A percentile compares a stretch with the other conserved stretches of the same genome.
Conservation (phyloP, 2,888 invertebrate genomes). For the Habrosyne pyritoides region DNA sequence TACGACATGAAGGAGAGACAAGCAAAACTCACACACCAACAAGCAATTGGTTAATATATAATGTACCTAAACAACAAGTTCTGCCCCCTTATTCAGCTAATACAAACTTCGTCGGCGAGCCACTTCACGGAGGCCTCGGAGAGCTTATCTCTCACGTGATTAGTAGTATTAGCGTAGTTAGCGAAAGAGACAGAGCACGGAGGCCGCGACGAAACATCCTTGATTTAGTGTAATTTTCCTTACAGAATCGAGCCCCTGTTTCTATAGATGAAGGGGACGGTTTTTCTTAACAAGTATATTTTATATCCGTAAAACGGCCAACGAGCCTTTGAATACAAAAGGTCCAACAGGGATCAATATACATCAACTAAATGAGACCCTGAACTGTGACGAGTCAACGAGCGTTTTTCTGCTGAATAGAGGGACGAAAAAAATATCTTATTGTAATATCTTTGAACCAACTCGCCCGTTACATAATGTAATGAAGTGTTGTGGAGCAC, state of each 20-base stretch:
- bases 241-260: no score
- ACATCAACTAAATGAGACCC: slow-evolving; percentile 59
- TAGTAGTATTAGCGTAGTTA: no score
- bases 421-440: slow-evolving; percentile 18
- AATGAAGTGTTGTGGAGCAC: slow-evolving; percentile 17
- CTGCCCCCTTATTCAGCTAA: no score
- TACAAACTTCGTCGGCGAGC: no score
- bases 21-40: not conserved
- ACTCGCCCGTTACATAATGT: slow-evolving; percentile 16
- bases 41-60: not conserved
- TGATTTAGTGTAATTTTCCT: no score
- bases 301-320: slow-evolving; percentile 41
- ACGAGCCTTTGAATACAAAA: slow-evolving; percentile 53
- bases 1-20: no score
- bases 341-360: slow-evolving; percentile 54
- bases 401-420: slow-evolving; percentile 27
- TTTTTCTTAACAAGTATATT: slow-evolving; percentile 38
- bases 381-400: slow-evolving; percentile 30
- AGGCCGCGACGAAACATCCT: no score
- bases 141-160: no score
- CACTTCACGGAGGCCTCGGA: no score
- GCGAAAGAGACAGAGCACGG: no score
- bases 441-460: slow-evolving; percentile 21
- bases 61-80: not conserved
- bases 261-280: slow-evolving; percentile 5